Evolutionary conservation across 2,113 vertebrate genomes (phyloP).

Genomic region (Larimichthys polyactis): DNA sequence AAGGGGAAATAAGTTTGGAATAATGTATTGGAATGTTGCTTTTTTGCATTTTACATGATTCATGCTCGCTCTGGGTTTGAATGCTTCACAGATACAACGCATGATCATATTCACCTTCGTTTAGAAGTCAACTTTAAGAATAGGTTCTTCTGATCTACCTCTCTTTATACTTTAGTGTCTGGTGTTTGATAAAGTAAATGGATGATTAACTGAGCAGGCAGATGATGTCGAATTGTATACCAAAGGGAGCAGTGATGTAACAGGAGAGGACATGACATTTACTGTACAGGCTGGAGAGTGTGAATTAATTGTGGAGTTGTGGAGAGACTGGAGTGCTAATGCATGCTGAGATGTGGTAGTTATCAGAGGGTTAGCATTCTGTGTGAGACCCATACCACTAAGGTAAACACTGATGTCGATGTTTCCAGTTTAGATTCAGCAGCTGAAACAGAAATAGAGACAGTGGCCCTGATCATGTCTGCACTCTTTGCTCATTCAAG

Average conservation of each 20-base stretch:
- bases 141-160: neutral
- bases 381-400: neutral
- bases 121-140: neutral
- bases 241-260: neutral
- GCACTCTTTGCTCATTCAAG: neutral
- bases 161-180: neutral
- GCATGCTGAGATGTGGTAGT: neutral
- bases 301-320: slow-evolving; percentile 4
- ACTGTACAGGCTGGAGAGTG: neutral
- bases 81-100: neutral
- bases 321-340: neutral
- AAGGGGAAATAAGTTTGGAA: neutral
- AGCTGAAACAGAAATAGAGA: neutral
- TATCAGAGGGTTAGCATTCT: neutral
- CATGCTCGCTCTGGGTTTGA: neutral
- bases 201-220: slow-evolving; percentile 1
- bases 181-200: neutral
- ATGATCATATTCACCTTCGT: neutral
- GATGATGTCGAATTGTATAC: neutral
- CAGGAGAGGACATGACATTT: slow-evolving; percentile 13
- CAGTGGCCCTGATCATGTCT: neutral
- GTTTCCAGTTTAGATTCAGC: slow-evolving; percentile 10
- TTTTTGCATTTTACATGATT: neutral
- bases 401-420: neutral
- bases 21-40: neutral